Conservation (phyloP, 1,140 invertebrate genomes). For the Bombus difficillimus region DNA sequence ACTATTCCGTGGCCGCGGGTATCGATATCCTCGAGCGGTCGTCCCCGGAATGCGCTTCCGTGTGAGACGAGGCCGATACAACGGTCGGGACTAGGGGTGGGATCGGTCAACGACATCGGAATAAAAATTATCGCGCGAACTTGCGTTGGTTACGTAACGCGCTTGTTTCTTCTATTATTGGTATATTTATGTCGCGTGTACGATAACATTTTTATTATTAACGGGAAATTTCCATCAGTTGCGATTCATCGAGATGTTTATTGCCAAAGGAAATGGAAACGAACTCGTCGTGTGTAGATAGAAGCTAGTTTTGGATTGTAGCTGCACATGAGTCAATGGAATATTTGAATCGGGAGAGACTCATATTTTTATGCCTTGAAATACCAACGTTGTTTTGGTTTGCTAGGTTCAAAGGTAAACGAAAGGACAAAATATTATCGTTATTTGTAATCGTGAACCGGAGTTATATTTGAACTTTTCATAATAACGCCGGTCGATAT, state of each 20-base stretch:
- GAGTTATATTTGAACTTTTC: too few species aligned
- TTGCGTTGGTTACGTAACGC: neutral
- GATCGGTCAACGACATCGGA: neutral
- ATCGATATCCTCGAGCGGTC: conserved; percentile 24
- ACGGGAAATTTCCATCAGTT: neutral
- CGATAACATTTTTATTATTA: too few species aligned
- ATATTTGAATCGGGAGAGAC: too few species aligned
- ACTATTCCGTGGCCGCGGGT: neutral
- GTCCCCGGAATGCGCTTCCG: neutral
- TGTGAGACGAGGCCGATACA: neutral
- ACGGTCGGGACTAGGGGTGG: neutral
- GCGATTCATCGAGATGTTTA: neutral
- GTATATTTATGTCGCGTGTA: too few species aligned
- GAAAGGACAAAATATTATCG: too few species aligned
- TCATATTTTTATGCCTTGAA: too few species aligned
- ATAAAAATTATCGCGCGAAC: neutral
- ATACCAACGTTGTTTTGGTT: too few species aligned
- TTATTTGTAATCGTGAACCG: too few species aligned
- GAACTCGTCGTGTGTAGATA: neutral
- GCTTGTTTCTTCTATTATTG: neutral
- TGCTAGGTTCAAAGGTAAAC: too few species aligned
- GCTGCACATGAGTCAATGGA: too few species aligned
- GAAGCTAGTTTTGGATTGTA: neutral
- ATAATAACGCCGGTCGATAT: too few species aligned
- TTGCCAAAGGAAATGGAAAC: neutral